Evolutionary conservation across 2,113 vertebrate genomes (phyloP).

Genomic region (Seriola dumerili): DNA sequence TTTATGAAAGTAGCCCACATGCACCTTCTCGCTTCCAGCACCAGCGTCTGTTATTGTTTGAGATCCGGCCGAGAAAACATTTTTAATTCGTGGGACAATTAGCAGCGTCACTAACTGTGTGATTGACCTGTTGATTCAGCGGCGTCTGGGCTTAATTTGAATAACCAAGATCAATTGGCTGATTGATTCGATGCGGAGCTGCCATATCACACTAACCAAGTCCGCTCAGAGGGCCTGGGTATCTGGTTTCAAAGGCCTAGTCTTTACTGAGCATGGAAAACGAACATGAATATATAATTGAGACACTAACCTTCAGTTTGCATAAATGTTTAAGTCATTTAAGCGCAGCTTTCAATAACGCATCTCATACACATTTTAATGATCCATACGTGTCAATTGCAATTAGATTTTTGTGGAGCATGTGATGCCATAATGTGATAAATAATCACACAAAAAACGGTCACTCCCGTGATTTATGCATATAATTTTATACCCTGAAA

Average conservation of each 20-base stretch:
- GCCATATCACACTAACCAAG: not conserved
- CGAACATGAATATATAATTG: not conserved
- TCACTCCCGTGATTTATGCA: conserved; percentile 32
- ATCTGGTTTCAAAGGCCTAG: conserved; percentile 6
- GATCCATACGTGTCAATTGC: not conserved
- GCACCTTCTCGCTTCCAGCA: conserved; percentile 27
- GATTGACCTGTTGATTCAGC: conserved; percentile 27
- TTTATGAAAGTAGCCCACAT: conserved; percentile 80
- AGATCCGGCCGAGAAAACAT: not conserved
- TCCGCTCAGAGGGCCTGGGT: not conserved
- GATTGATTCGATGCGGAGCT: conserved; percentile 19
- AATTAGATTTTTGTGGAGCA: not conserved
- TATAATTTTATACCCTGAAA: conserved; percentile 39
- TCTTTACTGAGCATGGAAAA: not conserved
- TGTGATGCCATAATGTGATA: conserved; percentile 6
- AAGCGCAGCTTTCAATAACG: not conserved
- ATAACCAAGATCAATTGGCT: conserved; percentile 19
- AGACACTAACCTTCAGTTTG: not conserved
- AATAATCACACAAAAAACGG: conserved; percentile 23
- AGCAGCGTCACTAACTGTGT: too few relatives aligned
- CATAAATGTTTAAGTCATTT: not conserved
- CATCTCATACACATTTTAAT: not conserved
- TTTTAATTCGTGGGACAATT: not conserved
- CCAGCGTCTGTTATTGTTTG: conserved; percentile 13
- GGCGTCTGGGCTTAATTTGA: conserved; percentile 31